These are phyloP conservation scores for Brotogeris chrysoptera DNA, from an alignment of 2,797 vertebrate species.

Conservation along the genomic window DNA sequence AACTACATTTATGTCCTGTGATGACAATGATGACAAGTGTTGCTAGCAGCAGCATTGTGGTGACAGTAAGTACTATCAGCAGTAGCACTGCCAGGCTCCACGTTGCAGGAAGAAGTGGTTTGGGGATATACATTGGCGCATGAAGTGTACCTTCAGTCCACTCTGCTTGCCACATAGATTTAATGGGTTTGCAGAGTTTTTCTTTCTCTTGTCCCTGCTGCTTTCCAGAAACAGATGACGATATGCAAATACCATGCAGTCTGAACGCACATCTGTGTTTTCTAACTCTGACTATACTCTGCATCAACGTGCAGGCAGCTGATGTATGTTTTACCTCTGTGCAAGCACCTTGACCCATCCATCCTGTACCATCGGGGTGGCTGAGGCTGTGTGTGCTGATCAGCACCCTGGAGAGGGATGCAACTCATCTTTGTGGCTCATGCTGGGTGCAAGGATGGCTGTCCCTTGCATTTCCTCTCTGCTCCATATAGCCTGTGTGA, in stretches of 20 bases:
- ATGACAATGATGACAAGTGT: not conserved
- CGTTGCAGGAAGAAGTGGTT: not conserved
- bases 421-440: accelerated
- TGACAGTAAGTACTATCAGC: not conserved
- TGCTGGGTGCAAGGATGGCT: not conserved
- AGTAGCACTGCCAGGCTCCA: not conserved
- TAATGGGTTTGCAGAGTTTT: not conserved
- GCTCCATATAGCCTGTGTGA: accelerated
- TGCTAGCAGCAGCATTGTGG: not conserved
- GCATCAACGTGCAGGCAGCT: not conserved
- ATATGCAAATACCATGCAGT: accelerated
- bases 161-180: not conserved
- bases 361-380: accelerated
- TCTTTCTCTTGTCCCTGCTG: not conserved
- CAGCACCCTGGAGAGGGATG: slow-evolving; percentile 17
- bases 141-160: not conserved
- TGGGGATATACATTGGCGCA: not conserved
- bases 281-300: not conserved
- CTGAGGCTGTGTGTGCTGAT: not conserved
- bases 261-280: not conserved
- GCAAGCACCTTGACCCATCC: accelerated
- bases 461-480: not conserved
- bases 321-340: not conserved
- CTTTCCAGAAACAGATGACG: not conserved
- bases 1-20: not conserved